phyloP scores from a whole-genome alignment of 1,140 invertebrate species.

The Lethocerus indicus region DNA sequence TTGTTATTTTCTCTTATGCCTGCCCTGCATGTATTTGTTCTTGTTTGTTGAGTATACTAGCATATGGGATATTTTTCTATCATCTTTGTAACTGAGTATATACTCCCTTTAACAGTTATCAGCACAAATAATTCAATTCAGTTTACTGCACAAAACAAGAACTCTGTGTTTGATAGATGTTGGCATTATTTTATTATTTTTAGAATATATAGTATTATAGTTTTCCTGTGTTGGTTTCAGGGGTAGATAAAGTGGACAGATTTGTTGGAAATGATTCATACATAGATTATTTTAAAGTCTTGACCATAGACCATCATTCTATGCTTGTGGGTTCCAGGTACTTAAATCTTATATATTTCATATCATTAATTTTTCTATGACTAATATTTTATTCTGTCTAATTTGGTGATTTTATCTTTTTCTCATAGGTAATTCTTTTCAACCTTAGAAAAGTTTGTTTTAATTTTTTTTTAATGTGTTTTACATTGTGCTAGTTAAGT shows the following conservation, averaged over 20 bases:
- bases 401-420: background rate
- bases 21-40: too few relatives aligned
- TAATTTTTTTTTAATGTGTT: background rate
- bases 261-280: constrained; percentile 75
- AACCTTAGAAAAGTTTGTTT: background rate
- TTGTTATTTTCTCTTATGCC: too few relatives aligned
- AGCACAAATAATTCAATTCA: too few relatives aligned
- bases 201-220: too few relatives aligned
- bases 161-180: too few relatives aligned
- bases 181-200: too few relatives aligned
- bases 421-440: background rate
- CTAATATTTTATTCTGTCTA: background rate
- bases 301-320: constrained; percentile 70
- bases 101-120: too few relatives aligned
- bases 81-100: too few relatives aligned
- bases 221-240: constrained; percentile 12
- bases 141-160: too few relatives aligned
- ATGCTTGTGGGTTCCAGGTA: constrained; percentile 85
- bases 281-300: constrained; percentile 78
- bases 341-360: constrained; percentile 24
- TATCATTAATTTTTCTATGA: background rate
- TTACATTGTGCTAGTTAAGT: background rate
- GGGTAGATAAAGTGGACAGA: constrained; percentile 40
- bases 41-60: too few relatives aligned
- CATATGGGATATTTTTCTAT: too few relatives aligned